Conservation (phyloP, 1,140 invertebrate species). For the Nasonia longicornis region DNA sequence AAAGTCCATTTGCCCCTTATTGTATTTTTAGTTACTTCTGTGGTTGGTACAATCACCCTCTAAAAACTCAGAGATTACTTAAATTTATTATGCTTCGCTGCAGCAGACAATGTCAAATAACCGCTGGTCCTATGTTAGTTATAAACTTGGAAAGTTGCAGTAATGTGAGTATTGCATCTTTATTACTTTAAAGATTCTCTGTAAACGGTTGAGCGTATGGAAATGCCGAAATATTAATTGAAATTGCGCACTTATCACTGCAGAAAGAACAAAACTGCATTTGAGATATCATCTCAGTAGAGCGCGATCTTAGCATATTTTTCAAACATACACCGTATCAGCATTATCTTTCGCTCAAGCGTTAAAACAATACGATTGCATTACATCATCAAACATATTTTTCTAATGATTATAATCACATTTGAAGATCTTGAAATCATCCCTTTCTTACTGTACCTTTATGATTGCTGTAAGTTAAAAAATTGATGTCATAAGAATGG, state of each 20-base stretch:
- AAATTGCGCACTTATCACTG: too few relatives aligned
- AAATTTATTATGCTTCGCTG: neutral
- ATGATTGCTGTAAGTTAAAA: constrained; percentile 6
- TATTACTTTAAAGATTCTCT: too few relatives aligned
- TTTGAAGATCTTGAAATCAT: neutral
- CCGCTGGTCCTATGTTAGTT: neutral
- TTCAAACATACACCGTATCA: neutral
- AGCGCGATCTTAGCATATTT: too few relatives aligned
- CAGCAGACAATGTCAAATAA: neutral
- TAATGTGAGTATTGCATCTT: neutral
- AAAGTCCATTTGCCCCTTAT: too few relatives aligned
- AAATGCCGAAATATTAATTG: too few relatives aligned
- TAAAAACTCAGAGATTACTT: neutral
- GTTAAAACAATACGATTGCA: neutral
- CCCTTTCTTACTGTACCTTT: neutral
- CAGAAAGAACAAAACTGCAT: too few relatives aligned
- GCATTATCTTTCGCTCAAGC: too few relatives aligned
- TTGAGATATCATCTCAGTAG: too few relatives aligned
- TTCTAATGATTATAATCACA: neutral
- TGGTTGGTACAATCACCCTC: neutral
- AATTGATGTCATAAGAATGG: too few relatives aligned
- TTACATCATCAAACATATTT: neutral
- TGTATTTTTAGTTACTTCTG: neutral
- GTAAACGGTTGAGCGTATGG: too few relatives aligned
- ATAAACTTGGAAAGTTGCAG: neutral